Evolutionary conservation across 2,888 invertebrate genomes (phyloP).

Genomic region (Oxytorus armatus): DNA sequence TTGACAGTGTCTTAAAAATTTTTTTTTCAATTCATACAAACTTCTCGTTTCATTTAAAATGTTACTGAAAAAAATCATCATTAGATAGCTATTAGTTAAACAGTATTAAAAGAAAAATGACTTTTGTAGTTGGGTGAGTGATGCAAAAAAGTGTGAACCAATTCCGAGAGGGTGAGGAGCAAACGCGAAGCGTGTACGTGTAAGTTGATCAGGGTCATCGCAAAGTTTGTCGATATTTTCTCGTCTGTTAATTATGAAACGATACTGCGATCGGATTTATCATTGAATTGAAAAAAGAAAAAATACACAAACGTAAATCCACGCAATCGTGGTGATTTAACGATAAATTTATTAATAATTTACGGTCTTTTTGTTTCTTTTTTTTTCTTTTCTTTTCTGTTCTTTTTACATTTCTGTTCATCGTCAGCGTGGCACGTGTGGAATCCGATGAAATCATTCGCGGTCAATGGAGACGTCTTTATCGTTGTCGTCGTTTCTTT

Average conservation of each 20-base stretch:
- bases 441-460: slow-evolving; percentile 51
- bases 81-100: too few species aligned
- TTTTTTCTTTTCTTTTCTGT: too few species aligned
- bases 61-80: too few species aligned
- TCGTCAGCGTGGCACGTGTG: slow-evolving; percentile 39
- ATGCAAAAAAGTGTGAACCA: too few species aligned
- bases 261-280: not conserved
- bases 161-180: not conserved
- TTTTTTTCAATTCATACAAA: too few species aligned
- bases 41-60: too few species aligned
- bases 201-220: not conserved
- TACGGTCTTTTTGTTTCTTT: slow-evolving; percentile 4
- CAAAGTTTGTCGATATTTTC: not conserved
- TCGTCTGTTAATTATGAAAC: slow-evolving; percentile 8
- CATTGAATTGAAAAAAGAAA: slow-evolving; percentile 8
- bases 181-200: not conserved
- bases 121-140: too few species aligned
- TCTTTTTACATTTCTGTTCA: too few species aligned
- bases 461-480: slow-evolving; percentile 55
- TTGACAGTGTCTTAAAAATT: too few species aligned
- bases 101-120: too few species aligned
- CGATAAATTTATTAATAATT: slow-evolving; percentile 35
- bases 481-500: slow-evolving; percentile 42
- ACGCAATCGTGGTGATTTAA: slow-evolving; percentile 13
- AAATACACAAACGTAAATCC: not conserved